phyloP scores from a whole-genome alignment of 2,888 invertebrate genomes.

The Apotomis capreana region DNA sequence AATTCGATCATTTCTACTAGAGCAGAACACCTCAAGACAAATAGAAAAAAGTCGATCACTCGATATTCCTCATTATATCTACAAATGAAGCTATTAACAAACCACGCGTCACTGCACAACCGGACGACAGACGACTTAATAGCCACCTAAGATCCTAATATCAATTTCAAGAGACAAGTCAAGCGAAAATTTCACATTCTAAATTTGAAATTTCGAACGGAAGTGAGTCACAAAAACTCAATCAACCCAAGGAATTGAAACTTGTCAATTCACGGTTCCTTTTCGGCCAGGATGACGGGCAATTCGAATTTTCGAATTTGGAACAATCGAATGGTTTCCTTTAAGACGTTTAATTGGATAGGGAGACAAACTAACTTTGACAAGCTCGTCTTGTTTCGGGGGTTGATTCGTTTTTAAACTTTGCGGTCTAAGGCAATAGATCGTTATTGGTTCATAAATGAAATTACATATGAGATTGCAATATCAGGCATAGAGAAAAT shows the following conservation, averaged over 20 bases:
- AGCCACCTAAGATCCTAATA: conserved; percentile 78
- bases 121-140: conserved; percentile 81
- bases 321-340: conserved; percentile 65
- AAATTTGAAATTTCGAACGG: conserved; percentile 70
- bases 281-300: conserved; percentile 63
- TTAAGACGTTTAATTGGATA: conserved; percentile 70
- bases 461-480: conserved; percentile 1
- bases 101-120: conserved; percentile 75
- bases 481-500: conserved; percentile 49
- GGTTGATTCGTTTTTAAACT: not conserved
- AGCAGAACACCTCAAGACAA: conserved; percentile 64
- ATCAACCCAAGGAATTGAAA: conserved; percentile 72
- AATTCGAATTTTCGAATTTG: conserved; percentile 56
- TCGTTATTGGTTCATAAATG: not conserved
- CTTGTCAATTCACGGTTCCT: conserved; percentile 70
- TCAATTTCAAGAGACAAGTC: conserved; percentile 78
- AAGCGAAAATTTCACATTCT: conserved; percentile 65
- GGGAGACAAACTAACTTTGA: conserved; percentile 57
- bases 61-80: conserved; percentile 64
- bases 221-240: conserved; percentile 78
- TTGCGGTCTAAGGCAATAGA: not conserved
- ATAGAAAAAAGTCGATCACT: conserved; percentile 49
- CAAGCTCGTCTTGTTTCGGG: not conserved
- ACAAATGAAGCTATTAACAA: conserved; percentile 81
- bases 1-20: conserved; percentile 53